These are phyloP conservation scores for Hemicordylus capensis DNA, from an alignment of 2,113 vertebrate genomes.

Conservation along the genomic window DNA sequence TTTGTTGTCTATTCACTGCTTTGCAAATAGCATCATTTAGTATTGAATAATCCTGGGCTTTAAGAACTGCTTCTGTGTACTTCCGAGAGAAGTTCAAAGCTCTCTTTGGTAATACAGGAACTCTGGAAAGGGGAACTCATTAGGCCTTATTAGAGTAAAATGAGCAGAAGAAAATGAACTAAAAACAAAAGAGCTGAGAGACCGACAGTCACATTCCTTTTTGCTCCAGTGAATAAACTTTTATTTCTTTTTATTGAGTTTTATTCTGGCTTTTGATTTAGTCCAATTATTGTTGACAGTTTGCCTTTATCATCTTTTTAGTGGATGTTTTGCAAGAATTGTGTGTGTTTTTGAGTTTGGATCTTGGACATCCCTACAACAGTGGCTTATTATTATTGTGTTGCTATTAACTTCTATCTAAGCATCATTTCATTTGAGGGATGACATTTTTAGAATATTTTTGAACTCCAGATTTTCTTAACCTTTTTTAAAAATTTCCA, in stretches of 20 bases:
- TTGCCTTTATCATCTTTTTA: conserved; percentile 27
- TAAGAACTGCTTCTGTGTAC: not conserved
- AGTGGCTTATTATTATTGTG: not conserved
- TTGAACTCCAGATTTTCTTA: not conserved
- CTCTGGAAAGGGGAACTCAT: not conserved
- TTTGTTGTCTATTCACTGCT: not conserved
- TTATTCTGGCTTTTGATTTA: conserved; percentile 38
- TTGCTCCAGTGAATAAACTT: conserved; percentile 8
- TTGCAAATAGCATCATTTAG: not conserved
- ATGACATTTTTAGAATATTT: conserved; percentile 4
- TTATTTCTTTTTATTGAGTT: not conserved
- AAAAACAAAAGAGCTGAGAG: conserved; percentile 13
- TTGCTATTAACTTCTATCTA: not conserved
- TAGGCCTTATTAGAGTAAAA: conserved; percentile 21
- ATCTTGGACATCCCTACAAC: not conserved
- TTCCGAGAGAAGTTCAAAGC: conserved; percentile 7
- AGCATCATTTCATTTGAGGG: conserved; percentile 3
- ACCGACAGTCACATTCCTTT: not conserved
- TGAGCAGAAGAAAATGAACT: conserved; percentile 21
- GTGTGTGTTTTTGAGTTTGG: not conserved
- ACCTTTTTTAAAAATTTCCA: no score
- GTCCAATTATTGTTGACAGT: conserved; percentile 24
- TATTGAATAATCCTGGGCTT: not conserved
- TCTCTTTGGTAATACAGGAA: not conserved
- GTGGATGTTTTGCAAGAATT: not conserved